Evolutionary conservation across 2,113 vertebrate species (phyloP).

Genomic region (Eretmochelys imbricata): DNA sequence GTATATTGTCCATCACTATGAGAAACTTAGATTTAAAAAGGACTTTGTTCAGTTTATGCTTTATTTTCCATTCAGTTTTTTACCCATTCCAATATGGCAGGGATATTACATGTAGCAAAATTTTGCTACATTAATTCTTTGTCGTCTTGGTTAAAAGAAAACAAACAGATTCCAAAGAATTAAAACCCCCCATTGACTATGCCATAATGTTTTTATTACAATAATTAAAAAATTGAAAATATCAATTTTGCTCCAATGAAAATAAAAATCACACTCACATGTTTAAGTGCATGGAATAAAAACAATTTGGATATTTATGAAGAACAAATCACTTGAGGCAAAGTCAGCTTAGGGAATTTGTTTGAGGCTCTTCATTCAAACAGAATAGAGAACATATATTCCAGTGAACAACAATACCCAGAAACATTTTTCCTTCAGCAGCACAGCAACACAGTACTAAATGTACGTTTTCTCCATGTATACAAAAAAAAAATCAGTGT

Average conservation of each 20-base stretch:
- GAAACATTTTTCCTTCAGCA: slow-evolving; percentile 46
- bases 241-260: neutral
- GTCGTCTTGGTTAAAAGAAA: slow-evolving; percentile 17
- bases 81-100: neutral
- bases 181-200: neutral
- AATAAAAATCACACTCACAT: neutral
- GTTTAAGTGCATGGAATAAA: neutral
- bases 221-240: neutral
- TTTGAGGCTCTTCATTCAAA: slow-evolving; percentile 37
- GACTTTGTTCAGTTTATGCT: neutral
- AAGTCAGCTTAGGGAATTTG: slow-evolving; percentile 30
- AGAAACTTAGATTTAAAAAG: neutral
- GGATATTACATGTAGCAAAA: slow-evolving; percentile 21
- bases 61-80: neutral
- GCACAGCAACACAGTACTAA: slow-evolving; percentile 66
- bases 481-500: slow-evolving; percentile 61
- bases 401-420: slow-evolving; percentile 14
- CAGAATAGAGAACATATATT: slow-evolving; percentile 35
- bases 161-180: neutral
- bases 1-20: slow-evolving; percentile 16
- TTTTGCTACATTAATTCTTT: neutral
- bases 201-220: neutral
- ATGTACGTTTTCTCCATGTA: slow-evolving; percentile 52
- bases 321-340: neutral
- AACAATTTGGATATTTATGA: slow-evolving; percentile 32